Percentiles rank a stretch among this genome's conserved stretches.
These are phyloP conservation scores for Xiphophorus couchianus DNA, from an alignment of 2,113 vertebrate genomes.

Conservation along the genomic window DNA sequence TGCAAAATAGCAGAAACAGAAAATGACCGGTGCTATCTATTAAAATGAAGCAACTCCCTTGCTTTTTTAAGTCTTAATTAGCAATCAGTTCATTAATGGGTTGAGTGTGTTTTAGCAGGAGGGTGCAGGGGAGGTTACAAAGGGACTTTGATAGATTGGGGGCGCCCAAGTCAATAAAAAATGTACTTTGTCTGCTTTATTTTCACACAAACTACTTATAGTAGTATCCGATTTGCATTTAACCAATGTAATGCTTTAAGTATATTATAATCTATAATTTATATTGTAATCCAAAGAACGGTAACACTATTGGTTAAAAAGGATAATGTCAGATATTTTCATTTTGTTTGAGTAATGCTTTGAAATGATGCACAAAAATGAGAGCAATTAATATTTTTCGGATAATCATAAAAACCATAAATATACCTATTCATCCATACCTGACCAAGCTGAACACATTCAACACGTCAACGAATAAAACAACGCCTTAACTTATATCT, in stretches of 20 bases:
- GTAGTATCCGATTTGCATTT: background rate
- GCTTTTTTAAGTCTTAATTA: conserved; percentile 98
- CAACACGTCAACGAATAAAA: no score
- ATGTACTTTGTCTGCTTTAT: conserved; percentile 87
- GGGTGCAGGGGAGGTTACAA: conserved; percentile 86
- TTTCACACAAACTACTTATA: conserved; percentile 73
- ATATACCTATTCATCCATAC: no score
- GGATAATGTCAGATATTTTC: no score
- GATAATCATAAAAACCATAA: no score
- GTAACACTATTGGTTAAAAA: no score
- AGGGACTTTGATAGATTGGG: conserved; percentile 93
- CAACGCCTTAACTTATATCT: background rate
- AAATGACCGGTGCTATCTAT: conserved; percentile 87
- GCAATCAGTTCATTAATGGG: conserved; percentile 89
- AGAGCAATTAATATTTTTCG: no score
- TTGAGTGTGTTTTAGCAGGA: conserved; percentile 77
- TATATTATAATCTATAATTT: no score
- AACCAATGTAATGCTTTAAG: no score
- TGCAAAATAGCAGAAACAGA: conserved; percentile 93
- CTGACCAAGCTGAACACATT: no score
- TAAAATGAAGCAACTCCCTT: conserved; percentile 92
- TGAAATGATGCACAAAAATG: no score
- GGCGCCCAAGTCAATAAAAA: conserved; percentile 91
- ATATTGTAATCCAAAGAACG: no score
- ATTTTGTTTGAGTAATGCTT: no score